Percentiles rank a stretch among this genome's conserved stretches.
Evolutionary conservation across 2,113 vertebrate genomes (phyloP).

Genomic region (Phalacrocorax carbo): DNA sequence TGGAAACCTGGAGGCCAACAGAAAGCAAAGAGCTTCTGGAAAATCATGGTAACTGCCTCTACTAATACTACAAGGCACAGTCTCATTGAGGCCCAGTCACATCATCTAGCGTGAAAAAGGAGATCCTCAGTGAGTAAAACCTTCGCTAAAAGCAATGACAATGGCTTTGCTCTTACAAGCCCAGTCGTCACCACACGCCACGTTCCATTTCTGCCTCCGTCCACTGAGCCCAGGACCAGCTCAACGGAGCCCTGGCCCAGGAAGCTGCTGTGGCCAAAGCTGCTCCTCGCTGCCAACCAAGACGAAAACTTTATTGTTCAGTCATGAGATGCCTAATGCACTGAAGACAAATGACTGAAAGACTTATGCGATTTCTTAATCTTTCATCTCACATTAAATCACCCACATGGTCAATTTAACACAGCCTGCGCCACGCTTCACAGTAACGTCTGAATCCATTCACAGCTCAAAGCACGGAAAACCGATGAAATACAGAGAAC

Average conservation of each 20-base stretch:
- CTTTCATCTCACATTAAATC: not conserved
- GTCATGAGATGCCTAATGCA: not conserved
- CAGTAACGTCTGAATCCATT: accelerated
- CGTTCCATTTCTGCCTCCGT: accelerated
- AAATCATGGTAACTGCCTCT: not conserved
- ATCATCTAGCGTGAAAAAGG: accelerated
- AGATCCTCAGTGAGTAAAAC: not conserved
- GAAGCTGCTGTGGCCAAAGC: not conserved
- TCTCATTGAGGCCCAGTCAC: not conserved
- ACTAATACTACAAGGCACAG: not conserved
- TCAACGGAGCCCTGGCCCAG: accelerated
- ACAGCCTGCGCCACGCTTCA: not conserved
- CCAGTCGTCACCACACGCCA: accelerated
- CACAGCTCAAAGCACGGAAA: not conserved
- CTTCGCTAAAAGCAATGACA: not conserved
- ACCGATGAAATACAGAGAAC: not conserved
- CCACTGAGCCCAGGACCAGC: not conserved
- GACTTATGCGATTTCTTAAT: not conserved
- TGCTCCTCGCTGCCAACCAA: not conserved
- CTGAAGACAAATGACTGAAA: not conserved
- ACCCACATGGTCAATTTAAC: not conserved
- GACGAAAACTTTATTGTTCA: not conserved
- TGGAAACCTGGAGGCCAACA: not conserved
- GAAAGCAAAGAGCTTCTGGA: not conserved
- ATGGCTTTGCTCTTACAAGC: not conserved